Conservation (phyloP, 1,140 invertebrate species). For the Mylabris phalerata region DNA sequence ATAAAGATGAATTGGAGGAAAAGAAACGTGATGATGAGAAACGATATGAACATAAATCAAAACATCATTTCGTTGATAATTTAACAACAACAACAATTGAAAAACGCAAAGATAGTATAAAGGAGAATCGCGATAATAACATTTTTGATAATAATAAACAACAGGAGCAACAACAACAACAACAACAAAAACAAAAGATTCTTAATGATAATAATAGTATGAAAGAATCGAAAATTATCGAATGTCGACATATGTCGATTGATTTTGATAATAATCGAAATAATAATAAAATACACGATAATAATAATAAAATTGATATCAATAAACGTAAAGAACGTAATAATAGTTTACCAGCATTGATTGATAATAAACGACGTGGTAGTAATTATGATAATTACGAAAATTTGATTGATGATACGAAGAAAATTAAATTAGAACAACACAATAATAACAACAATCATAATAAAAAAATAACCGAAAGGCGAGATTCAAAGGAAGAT, state of each 20-base stretch:
- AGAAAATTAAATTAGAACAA: slow-evolving; percentile 56
- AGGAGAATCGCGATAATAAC: slow-evolving; percentile 42
- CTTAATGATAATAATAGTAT: neutral
- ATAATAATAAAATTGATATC: slow-evolving; percentile 26
- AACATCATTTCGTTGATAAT: slow-evolving; percentile 31
- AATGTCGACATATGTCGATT: slow-evolving; percentile 36
- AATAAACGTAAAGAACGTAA: slow-evolving; percentile 50
- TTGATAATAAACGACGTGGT: slow-evolving; percentile 61
- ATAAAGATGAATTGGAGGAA: slow-evolving; percentile 17
- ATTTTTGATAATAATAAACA: slow-evolving; percentile 35
- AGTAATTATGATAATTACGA: slow-evolving; percentile 69
- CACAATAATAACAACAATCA: slow-evolving; percentile 44
- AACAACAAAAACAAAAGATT: slow-evolving; percentile 17
- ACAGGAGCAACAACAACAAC: slow-evolving; percentile 31
- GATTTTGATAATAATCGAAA: slow-evolving; percentile 30
- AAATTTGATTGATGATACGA: slow-evolving; percentile 52
- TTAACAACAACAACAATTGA: slow-evolving; percentile 10
- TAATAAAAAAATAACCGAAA: slow-evolving; percentile 48
- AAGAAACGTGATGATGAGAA: slow-evolving; percentile 27
- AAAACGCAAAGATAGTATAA: slow-evolving; percentile 37
- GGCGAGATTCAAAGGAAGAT: slow-evolving; percentile 66
- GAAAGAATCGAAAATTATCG: slow-evolving; percentile 15
- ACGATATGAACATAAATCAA: slow-evolving; percentile 34
- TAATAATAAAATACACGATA: slow-evolving; percentile 8
- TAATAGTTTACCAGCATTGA: slow-evolving; percentile 56